A percentile compares a stretch with the other conserved stretches of the same genome.
phyloP scores from a whole-genome alignment of 2,113 vertebrate genomes.

The Girardinichthys multiradiatus region DNA sequence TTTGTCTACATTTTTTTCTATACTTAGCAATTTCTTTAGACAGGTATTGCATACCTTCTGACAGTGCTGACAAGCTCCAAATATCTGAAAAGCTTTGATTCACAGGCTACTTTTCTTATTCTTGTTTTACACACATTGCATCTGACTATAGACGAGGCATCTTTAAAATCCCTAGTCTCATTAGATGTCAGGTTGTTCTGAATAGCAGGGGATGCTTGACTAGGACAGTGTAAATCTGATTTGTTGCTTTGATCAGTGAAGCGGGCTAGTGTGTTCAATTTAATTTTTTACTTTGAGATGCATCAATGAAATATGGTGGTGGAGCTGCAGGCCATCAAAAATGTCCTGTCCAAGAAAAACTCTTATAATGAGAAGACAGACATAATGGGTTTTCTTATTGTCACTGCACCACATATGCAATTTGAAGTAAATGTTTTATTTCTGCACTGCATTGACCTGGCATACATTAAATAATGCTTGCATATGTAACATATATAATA shows the following conservation, averaged over 20 bases:
- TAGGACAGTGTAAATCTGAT: constrained; percentile 75
- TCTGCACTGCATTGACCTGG: not conserved
- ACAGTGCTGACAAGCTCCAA: not conserved
- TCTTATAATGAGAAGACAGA: constrained; percentile 76
- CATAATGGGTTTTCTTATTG: constrained; percentile 23
- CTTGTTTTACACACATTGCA: constrained; percentile 2
- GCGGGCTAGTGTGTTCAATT: constrained; percentile 83
- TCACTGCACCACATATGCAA: constrained; percentile 11
- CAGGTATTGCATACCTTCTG: too few relatives aligned
- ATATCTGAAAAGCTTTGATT: not conserved
- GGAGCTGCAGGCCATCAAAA: constrained; percentile 73
- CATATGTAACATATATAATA: too few relatives aligned
- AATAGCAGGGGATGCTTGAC: constrained; percentile 66
- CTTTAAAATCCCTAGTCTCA: constrained; percentile 69
- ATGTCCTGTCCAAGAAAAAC: constrained; percentile 76
- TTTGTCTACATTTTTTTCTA: too few relatives aligned
- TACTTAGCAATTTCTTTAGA: too few relatives aligned
- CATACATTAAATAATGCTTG: not conserved
- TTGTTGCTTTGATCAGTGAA: constrained; percentile 79
- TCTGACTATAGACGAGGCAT: constrained; percentile 42
- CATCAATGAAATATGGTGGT: constrained; percentile 78
- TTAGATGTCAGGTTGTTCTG: constrained; percentile 55
- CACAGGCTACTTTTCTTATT: constrained; percentile 12
- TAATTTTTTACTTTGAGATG: constrained; percentile 84
- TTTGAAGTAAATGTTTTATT: constrained; percentile 8